Conservation (phyloP, 2,113 vertebrate genomes). For the Aramus guarauna region DNA sequence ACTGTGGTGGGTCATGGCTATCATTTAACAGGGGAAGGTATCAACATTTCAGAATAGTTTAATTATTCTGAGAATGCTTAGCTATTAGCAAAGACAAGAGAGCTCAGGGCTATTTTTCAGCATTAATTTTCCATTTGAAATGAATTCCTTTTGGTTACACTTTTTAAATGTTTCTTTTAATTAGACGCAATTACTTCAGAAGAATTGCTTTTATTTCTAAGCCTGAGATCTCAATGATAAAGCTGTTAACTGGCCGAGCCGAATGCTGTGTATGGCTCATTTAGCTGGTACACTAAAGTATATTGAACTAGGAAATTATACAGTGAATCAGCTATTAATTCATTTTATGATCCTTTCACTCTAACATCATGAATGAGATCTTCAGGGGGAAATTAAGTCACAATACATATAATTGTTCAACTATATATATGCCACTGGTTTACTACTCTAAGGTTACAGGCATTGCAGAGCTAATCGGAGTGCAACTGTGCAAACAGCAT, state of each 20-base stretch:
- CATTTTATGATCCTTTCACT: conserved; percentile 87
- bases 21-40: conserved; percentile 67
- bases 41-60: conserved; percentile 81
- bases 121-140: conserved; percentile 89
- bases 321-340: conserved; percentile 88
- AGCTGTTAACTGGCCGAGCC: conserved; percentile 83
- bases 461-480: conserved; percentile 7
- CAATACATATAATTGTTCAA: conserved; percentile 83
- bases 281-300: conserved; percentile 86
- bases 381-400: conserved; percentile 83
- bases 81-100: conserved; percentile 84
- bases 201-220: conserved; percentile 90
- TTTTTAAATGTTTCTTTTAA: conserved; percentile 92
- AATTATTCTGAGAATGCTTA: conserved; percentile 82
- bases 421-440: conserved; percentile 68
- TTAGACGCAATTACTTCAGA: conserved; percentile 90
- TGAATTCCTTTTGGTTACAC: conserved; percentile 91
- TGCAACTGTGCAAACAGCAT: conserved; percentile 30
- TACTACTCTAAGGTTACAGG: conserved; percentile 40
- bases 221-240: conserved; percentile 88
- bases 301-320: conserved; percentile 91
- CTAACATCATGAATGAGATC: conserved; percentile 83
- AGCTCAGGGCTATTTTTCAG: conserved; percentile 87
- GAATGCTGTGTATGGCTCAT: conserved; percentile 85
- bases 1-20: conserved; percentile 10